phyloP scores from a whole-genome alignment of 2,113 vertebrate genomes.

The Sula dactylatra region DNA sequence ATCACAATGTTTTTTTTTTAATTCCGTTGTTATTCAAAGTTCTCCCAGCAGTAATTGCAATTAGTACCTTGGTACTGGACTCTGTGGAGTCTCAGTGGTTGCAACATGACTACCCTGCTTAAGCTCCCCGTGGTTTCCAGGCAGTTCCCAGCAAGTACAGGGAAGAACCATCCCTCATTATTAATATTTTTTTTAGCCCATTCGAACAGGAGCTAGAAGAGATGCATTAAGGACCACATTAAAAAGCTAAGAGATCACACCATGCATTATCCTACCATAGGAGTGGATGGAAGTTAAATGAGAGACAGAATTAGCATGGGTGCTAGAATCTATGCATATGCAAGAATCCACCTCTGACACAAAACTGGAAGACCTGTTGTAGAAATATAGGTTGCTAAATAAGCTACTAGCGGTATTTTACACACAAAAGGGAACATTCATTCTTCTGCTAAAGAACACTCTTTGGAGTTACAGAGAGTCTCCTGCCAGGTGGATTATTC shows the following conservation, averaged over 20 bases:
- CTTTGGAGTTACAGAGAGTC: neutral
- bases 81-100: neutral
- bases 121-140: neutral
- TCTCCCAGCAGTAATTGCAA: neutral
- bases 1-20: neutral
- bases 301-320: conserved; percentile 51
- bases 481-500: conserved; percentile 52
- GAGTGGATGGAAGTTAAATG: conserved; percentile 48
- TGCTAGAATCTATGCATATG: conserved; percentile 48
- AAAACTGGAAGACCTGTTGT: conserved; percentile 36
- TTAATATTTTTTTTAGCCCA: neutral
- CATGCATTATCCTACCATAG: conserved; percentile 33
- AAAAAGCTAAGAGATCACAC: conserved; percentile 57
- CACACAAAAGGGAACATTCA: neutral
- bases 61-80: neutral
- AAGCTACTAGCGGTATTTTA: conserved; percentile 48
- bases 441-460: neutral
- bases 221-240: conserved; percentile 18
- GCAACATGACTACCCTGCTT: neutral
- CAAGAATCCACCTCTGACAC: conserved; percentile 39
- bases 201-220: conserved; percentile 35
- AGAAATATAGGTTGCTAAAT: conserved; percentile 57
- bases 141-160: conserved; percentile 16
- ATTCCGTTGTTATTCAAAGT: neutral
- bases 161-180: conserved; percentile 18